These are phyloP conservation scores for Amphiduros pacificus DNA, from an alignment of 2,888 invertebrate genomes.

Conservation along the genomic window DNA sequence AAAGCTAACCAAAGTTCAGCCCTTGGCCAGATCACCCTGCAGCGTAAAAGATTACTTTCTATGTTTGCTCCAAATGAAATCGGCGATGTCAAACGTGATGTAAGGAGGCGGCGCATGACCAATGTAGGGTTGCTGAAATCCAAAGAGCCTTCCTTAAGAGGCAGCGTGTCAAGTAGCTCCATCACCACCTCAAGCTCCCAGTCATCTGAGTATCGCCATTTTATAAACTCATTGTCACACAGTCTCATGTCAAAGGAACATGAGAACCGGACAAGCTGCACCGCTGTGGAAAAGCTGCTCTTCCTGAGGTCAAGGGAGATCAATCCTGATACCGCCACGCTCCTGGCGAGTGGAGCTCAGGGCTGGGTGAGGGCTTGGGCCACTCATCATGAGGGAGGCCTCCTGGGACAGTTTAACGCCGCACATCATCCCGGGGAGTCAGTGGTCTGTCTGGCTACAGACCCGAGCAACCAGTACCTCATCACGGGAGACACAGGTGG, in stretches of 20 bases:
- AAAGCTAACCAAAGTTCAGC: neutral
- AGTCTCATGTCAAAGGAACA: too few species aligned
- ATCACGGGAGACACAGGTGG: conserved; percentile 58
- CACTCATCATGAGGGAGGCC: conserved; percentile 75
- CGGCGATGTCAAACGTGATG: neutral
- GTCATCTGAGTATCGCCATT: neutral
- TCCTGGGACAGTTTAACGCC: conserved; percentile 71
- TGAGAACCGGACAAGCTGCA: neutral
- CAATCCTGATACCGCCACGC: conserved; percentile 66
- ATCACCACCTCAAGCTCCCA: neutral
- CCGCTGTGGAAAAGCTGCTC: conserved; percentile 5
- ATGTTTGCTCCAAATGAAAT: neutral
- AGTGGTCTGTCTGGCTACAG: conserved; percentile 72
- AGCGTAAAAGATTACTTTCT: too few species aligned
- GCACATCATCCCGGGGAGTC: conserved; percentile 67
- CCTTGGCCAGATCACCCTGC: neutral
- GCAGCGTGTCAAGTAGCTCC: neutral
- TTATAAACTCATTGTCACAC: too few species aligned
- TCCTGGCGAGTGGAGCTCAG: conserved; percentile 74
- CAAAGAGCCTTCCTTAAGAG: too few species aligned
- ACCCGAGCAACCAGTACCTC: conserved; percentile 72
- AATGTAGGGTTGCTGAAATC: neutral
- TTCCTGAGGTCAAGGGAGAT: conserved; percentile 1
- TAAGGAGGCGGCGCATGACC: neutral
- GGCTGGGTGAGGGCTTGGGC: conserved; percentile 72